Evolutionary conservation across 2,113 vertebrate genomes (phyloP).

Genomic region (Tachysurus fulvidraco): DNA sequence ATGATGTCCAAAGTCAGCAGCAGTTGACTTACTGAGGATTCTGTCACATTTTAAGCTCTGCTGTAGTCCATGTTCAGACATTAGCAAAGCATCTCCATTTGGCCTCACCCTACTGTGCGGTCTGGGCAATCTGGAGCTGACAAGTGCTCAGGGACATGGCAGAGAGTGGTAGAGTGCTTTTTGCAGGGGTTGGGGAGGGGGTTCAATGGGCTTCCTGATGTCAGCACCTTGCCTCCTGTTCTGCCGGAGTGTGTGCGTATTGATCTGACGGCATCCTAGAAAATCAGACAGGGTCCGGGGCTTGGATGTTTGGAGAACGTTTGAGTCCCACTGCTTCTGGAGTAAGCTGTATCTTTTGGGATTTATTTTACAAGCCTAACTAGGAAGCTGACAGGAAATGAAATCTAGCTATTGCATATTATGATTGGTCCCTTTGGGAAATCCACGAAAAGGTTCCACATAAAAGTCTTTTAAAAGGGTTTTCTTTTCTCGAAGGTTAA

Average conservation of each 20-base stretch:
- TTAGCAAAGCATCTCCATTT: constrained; percentile 28
- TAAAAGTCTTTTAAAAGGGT: neutral
- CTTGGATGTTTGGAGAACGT: neutral
- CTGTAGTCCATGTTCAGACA: constrained; percentile 26
- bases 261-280: constrained; percentile 49
- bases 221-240: constrained; percentile 46
- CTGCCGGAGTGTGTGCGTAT: constrained; percentile 48
- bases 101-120: constrained; percentile 38
- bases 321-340: constrained; percentile 1
- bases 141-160: constrained; percentile 40
- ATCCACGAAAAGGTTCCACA: neutral
- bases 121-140: constrained; percentile 39
- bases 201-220: constrained; percentile 48
- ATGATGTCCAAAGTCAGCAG: constrained; percentile 13
- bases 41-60: constrained; percentile 3
- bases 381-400: neutral
- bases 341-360: constrained; percentile 13
- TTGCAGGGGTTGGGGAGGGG: constrained; percentile 41
- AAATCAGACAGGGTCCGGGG: constrained; percentile 33
- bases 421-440: neutral
- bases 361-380: constrained; percentile 16
- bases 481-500: neutral
- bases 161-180: constrained; percentile 49
- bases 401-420: neutral
- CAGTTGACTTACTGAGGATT: neutral